A percentile compares a stretch with the other conserved stretches of the same genome.
Conservation (phyloP, 2,888 invertebrate species). For the Athalia circularis region DNA sequence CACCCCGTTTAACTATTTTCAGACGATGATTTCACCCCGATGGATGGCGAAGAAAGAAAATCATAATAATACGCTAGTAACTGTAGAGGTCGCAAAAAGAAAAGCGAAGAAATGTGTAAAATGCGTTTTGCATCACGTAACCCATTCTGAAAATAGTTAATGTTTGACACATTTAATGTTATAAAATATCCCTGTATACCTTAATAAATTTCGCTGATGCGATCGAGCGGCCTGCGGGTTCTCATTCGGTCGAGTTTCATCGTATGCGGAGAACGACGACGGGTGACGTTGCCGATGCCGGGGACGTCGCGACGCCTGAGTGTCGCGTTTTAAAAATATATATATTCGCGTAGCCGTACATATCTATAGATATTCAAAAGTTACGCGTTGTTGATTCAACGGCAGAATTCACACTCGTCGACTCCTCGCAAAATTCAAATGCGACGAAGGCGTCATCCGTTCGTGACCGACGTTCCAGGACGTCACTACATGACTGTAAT, state of each 20-base stretch:
- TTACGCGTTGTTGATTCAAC: slow-evolving; percentile 37
- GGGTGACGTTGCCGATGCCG: too few species aligned
- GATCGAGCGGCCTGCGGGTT: too few species aligned
- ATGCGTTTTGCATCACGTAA: too few species aligned
- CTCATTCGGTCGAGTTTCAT: too few species aligned
- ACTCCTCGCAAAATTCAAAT: slow-evolving; percentile 2
- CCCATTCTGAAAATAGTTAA: too few species aligned
- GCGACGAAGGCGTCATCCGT: slow-evolving; percentile 36
- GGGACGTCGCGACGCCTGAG: too few species aligned
- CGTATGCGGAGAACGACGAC: too few species aligned
- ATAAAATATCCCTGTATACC: too few species aligned
- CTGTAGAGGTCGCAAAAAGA: neutral
- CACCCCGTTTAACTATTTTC: neutral
- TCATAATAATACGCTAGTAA: neutral
- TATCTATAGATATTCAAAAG: neutral
- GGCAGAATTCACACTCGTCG: neutral
- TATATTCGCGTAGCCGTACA: too few species aligned
- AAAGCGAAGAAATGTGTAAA: neutral
- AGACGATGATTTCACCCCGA: slow-evolving; percentile 4
- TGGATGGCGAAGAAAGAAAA: neutral
- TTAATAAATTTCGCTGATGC: too few species aligned
- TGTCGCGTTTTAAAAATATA: too few species aligned
- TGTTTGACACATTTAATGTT: too few species aligned
- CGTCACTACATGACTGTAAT: neutral
- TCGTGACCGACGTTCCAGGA: slow-evolving; percentile 25